phyloP scores from a whole-genome alignment of 2,113 vertebrate species.

The rat (Rattus norvegicus) region DNA sequence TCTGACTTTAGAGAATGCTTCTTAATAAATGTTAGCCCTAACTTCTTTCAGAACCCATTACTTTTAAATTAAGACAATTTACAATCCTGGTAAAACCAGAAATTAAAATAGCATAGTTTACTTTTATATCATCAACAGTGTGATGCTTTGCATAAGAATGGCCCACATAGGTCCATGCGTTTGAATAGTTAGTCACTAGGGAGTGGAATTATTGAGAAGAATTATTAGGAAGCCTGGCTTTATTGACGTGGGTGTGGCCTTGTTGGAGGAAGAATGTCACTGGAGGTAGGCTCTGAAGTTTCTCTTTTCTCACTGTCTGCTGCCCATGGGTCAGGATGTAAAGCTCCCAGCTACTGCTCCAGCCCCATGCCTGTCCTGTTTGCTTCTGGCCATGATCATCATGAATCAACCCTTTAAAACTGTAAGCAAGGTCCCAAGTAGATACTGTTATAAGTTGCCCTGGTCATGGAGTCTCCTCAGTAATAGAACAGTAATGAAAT shows the following conservation, averaged over 20 bases:
- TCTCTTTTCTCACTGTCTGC: background rate
- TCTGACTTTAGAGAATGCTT: background rate
- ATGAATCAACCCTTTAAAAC: background rate
- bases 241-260: background rate
- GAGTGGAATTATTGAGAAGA: background rate
- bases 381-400: background rate
- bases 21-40: constrained; percentile 35
- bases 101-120: constrained; percentile 43
- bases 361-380: background rate
- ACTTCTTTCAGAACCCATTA: background rate
- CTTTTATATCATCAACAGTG: background rate
- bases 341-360: background rate
- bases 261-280: background rate
- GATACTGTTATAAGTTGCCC: background rate
- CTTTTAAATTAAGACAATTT: background rate
- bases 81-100: background rate
- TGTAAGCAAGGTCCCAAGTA: background rate
- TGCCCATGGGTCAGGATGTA: background rate
- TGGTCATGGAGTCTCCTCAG: background rate
- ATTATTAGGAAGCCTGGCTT: background rate
- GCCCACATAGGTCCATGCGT: background rate
- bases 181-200: background rate
- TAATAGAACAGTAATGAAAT: background rate
- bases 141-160: background rate
- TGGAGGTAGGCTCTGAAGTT: background rate